A percentile compares a stretch with the other conserved stretches of the same genome.
These are phyloP conservation scores for Cistogaster globosa DNA, from an alignment of 2,888 invertebrate species.

Conservation along the genomic window DNA sequence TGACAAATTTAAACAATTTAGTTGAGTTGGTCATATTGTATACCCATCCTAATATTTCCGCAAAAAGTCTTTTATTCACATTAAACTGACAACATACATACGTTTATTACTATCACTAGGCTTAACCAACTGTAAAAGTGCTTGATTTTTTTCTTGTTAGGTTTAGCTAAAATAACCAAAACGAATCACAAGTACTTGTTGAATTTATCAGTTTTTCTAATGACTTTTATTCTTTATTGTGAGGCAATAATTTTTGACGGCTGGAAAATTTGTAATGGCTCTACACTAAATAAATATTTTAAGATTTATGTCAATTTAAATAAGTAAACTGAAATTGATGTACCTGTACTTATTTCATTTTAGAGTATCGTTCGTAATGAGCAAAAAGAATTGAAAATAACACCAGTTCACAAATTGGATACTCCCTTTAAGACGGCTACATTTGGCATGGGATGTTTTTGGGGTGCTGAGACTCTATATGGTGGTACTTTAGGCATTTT, in stretches of 20 bases:
- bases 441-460: constrained; percentile 97
- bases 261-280: constrained; percentile 43
- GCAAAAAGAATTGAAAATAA: constrained; percentile 79
- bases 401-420: constrained; percentile 79
- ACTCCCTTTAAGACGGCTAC: constrained; percentile 85
- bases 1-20: too few species aligned
- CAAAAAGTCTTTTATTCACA: too few species aligned
- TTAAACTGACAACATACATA: too few species aligned
- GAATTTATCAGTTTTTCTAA: too few species aligned
- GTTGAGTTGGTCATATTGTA: too few species aligned
- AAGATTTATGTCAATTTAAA: constrained; percentile 39
- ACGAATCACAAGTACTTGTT: too few species aligned
- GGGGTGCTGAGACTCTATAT: constrained; percentile 94
- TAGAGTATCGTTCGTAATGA: constrained; percentile 81
- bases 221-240: constrained; percentile 2
- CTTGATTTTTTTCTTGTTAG: too few species aligned
- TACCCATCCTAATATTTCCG: too few species aligned
- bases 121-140: too few species aligned
- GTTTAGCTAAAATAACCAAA: too few species aligned
- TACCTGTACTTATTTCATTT: constrained; percentile 41
- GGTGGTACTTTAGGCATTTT: constrained; percentile 89
- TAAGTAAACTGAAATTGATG: neutral
- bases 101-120: too few species aligned
- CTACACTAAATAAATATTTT: constrained; percentile 53
- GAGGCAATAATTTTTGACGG: constrained; percentile 50